Conservation (phyloP, 2,888 invertebrate species). For the Papilio demoleus region DNA sequence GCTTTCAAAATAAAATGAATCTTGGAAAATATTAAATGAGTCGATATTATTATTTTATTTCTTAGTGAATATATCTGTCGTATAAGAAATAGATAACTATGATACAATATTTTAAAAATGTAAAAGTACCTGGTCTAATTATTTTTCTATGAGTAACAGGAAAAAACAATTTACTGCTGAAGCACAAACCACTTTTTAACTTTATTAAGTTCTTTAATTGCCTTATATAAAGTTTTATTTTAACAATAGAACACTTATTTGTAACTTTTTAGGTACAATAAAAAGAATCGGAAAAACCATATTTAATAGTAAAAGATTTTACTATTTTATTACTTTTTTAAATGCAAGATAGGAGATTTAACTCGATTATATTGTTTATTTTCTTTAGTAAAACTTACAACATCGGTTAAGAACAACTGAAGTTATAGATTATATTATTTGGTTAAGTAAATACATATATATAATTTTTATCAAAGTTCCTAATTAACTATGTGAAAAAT, state of each 20-base stretch:
- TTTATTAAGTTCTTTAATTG: too few species aligned
- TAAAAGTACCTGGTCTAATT: background rate
- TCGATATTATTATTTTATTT: background rate
- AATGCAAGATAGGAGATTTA: too few species aligned
- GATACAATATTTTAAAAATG: background rate
- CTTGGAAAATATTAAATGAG: background rate
- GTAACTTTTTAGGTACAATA: background rate
- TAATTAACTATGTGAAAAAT: too few species aligned
- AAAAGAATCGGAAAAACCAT: background rate
- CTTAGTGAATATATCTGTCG: background rate
- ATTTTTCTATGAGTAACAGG: background rate
- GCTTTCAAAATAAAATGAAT: constrained; percentile 67
- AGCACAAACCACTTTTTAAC: background rate
- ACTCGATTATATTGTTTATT: background rate
- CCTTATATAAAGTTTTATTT: too few species aligned
- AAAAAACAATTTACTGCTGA: background rate
- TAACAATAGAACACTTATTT: too few species aligned
- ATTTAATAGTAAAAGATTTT: too few species aligned
- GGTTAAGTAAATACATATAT: background rate
- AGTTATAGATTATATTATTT: background rate
- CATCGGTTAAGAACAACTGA: background rate
- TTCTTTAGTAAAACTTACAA: background rate
- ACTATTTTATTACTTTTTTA: too few species aligned
- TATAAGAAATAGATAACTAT: background rate
- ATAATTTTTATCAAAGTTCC: background rate